Evolutionary conservation across 2,797 vertebrate genomes (phyloP), one percentile per base, ranked within the genome.

Genomic region (Fratercula arctica): DNA sequence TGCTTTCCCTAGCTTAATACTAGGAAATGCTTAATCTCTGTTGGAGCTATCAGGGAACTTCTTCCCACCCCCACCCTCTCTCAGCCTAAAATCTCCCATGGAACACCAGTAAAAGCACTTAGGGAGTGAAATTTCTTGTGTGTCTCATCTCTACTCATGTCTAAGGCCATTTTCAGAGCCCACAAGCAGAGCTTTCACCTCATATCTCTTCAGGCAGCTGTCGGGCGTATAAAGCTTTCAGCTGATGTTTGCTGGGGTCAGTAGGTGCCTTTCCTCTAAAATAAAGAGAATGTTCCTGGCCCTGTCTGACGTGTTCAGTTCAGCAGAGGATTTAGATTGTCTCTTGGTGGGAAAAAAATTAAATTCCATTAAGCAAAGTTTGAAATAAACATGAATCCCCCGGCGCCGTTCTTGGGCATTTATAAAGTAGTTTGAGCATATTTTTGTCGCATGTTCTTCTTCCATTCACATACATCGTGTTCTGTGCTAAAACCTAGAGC

Each of bases 1-100:
- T 61, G 13, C 23, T 80, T 80, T 90, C 60, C 66, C 9, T 77
- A 70, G 19, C 7, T 90, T 75, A 89, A 64, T 51, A 39, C 17
- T 50, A 67, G 60, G 85, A 95, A 96, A 93, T 41, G n/a, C 39
- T 54, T 92, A 35, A 94, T 91, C 66, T 92, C 43, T 73, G 3
- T 29, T 77, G 31, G 43, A 91, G 37, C 23, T 91, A 41, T 68
- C 85, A 45, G 60, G 16, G 24, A 90, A 78, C 33, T 86, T 39
- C 66, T 72, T 77, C 45, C 75, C 84, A 20, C 11, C 39, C 17
- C 35, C 13, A 11, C 46, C n/a, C 33, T 67, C 69, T 88, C 14
- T 37, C 77, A 61, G 16, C 35, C 50, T 50, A 81, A 51, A 86
- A 64, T 46, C 5, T 91, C 57, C 45, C 23, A n/a, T 80, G 33